Percentiles rank a stretch among this genome's conserved stretches.
phyloP scores from a whole-genome alignment of 1,140 invertebrate species.

The Drosophila orosa region DNA sequence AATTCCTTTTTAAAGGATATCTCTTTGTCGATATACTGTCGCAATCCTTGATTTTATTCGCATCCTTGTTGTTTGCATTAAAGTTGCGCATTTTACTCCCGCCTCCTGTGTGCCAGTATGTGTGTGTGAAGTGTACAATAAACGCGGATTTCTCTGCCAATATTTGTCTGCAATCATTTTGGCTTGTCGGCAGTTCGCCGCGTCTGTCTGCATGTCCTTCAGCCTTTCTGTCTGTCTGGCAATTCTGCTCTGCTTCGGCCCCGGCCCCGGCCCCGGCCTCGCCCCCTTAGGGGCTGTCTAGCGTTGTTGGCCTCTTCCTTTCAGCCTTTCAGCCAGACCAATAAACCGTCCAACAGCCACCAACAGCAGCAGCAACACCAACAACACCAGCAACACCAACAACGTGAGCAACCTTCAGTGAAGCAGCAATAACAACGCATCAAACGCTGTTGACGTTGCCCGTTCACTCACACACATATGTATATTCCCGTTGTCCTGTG shows the following conservation, averaged over 20 bases:
- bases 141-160: conserved; percentile 77
- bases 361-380: conserved; percentile 12
- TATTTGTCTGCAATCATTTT: conserved; percentile 79
- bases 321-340: conserved; percentile 45
- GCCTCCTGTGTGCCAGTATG: background rate
- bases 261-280: background rate
- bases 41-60: conserved; percentile 1
- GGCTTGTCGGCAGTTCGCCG: conserved; percentile 63
- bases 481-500: conserved; percentile 30
- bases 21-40: background rate
- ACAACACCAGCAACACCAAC: conserved; percentile 10
- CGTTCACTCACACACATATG: conserved; percentile 17
- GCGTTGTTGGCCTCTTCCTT: conserved; percentile 35
- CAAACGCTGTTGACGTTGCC: conserved; percentile 58
- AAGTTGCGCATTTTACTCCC: conserved; percentile 58
- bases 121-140: conserved; percentile 74
- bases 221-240: conserved; percentile 16
- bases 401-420: conserved; percentile 36
- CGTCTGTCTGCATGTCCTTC: conserved; percentile 24
- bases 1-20: background rate
- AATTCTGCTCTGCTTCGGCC: background rate
- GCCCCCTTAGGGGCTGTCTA: conserved; percentile 17
- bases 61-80: conserved; percentile 60
- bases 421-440: conserved; percentile 68
- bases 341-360: conserved; percentile 55